Evolutionary conservation across 1,140 invertebrate genomes (phyloP).

Genomic region (Meloidogyne chitwoodi): DNA sequence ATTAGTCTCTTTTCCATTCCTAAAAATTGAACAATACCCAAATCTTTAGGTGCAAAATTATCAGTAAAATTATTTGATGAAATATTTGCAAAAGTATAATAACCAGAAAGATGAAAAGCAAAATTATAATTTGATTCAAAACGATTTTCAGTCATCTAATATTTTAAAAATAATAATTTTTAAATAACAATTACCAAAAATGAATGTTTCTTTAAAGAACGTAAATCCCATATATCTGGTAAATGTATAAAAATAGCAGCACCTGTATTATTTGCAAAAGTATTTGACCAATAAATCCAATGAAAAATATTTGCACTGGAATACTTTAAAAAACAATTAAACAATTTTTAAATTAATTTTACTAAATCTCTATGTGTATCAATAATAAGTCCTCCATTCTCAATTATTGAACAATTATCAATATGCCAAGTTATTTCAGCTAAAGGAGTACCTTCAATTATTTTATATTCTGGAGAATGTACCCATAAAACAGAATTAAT

Average conservation of each 20-base stretch:
- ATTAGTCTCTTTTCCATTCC: constrained; percentile 95
- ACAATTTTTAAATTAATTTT: background rate
- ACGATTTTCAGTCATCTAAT: constrained; percentile 55
- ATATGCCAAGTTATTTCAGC: constrained; percentile 75
- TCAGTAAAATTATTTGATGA: constrained; percentile 77
- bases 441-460: constrained; percentile 61
- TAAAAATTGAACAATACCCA: constrained; percentile 76
- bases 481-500: constrained; percentile 58
- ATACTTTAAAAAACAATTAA: constrained; percentile 59
- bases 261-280: constrained; percentile 75
- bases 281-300: constrained; percentile 81
- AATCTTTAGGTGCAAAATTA: constrained; percentile 65
- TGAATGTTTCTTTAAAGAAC: constrained; percentile 87
- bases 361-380: constrained; percentile 80
- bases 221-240: constrained; percentile 89
- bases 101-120: constrained; percentile 78
- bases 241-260: constrained; percentile 79
- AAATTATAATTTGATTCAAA: constrained; percentile 75
- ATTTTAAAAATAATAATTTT: background rate
- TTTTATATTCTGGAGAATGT: constrained; percentile 59
- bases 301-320: constrained; percentile 90
- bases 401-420: constrained; percentile 67
- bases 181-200: constrained; percentile 68
- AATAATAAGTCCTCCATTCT: constrained; percentile 73
- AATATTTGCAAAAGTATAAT: constrained; percentile 76